Base-by-base conservation (phyloP, 1,140 invertebrate species). In the Melanaphis sacchari region DNA sequence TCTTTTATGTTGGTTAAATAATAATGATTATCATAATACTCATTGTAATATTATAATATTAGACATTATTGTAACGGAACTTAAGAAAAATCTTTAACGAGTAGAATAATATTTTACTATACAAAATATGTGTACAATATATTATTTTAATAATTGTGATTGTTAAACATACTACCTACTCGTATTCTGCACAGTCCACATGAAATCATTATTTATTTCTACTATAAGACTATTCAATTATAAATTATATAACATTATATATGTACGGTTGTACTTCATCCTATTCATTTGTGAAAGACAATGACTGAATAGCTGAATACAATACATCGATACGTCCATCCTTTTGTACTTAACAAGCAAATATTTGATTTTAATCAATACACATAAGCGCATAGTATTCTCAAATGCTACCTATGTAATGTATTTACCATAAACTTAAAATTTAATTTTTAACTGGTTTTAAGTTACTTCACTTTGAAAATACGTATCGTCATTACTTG, bases 361-460 rank as follows among this genome's bases (percentile, higher is more conserved):
- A 89, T 89, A 89, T 89, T 89, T 89, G 87, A 89, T 89, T 89
- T 89, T 89, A 52, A 89, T 89, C 49, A 49, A 46, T 46, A n/a
- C 24, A 43, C 40, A 85, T n/a, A 18, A 87, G 31, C 38, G 15
- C 41, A 46, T 36, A 7, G 24, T 40, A 87, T 43, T 15, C n/a
- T n/a, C 26, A 87, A 87, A 87, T n/a, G 22, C 24, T 87, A n/a
- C 46, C 46, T 46, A 85, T 43, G 31, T 4, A 43, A 18, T 43
- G 15, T 36, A 21, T 43, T 15, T 40, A 84, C 38, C n/a, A 82
- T 31, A 5, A 8, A 26, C 18, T 11, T 46, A 15, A 7, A n/a
- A 43, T 21, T 18, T 43, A 87, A 18, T 43, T 46, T 87, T 46
- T 87, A 87, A 87, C 31, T 1, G 9, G 31, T 84, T 82, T 84